These are phyloP conservation scores for Gavialis gangeticus DNA, from an alignment of 2,113 vertebrate species.

Conservation along the genomic window DNA sequence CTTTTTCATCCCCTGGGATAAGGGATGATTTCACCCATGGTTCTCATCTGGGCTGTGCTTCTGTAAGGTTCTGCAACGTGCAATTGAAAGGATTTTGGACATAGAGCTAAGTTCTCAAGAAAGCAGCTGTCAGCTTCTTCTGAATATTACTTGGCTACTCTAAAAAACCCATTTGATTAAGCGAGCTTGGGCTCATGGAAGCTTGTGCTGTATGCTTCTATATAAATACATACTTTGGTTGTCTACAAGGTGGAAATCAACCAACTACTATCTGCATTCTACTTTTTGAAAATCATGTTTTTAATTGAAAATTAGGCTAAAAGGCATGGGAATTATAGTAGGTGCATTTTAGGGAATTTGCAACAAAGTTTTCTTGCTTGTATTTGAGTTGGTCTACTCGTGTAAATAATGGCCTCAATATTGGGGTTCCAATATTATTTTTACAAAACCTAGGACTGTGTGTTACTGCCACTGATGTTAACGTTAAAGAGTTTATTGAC, in stretches of 20 bases:
- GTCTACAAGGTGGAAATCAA: too few relatives aligned
- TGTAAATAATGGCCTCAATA: background rate
- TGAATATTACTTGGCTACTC: background rate
- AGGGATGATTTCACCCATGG: background rate
- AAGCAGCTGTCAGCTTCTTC: background rate
- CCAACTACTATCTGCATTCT: too few relatives aligned
- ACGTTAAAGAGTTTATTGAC: background rate
- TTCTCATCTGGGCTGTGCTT: background rate
- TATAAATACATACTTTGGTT: too few relatives aligned
- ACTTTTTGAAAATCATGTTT: background rate
- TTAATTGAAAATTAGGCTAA: background rate
- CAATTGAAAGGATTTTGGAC: rapidly evolving
- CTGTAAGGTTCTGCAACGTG: background rate
- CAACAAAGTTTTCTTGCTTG: background rate
- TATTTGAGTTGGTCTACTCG: rapidly evolving
- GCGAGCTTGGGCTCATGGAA: too few relatives aligned
- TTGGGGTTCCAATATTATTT: background rate
- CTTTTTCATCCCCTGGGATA: background rate
- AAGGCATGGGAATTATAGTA: background rate
- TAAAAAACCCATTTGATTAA: too few relatives aligned
- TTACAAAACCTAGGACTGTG: background rate
- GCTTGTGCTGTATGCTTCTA: too few relatives aligned
- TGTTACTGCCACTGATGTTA: background rate
- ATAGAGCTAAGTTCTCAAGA: background rate
- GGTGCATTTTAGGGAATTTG: background rate